Percentiles rank a stretch among this genome's conserved stretches.
Evolutionary conservation across 2,113 vertebrate species (phyloP).

Genomic region (Phaetusa simplex): DNA sequence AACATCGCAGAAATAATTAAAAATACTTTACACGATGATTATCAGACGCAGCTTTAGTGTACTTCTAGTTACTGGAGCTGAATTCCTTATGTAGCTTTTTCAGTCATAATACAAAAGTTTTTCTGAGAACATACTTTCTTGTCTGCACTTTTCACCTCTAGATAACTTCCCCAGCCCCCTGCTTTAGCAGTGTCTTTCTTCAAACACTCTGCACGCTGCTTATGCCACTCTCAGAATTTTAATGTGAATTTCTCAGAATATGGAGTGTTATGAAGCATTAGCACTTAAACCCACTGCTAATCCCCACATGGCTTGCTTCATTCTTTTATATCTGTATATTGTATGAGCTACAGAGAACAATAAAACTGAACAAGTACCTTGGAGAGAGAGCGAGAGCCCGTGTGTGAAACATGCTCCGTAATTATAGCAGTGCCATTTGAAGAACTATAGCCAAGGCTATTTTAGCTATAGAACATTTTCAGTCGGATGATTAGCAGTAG

Average conservation of each 20-base stretch:
- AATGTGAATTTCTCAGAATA: constrained; percentile 65
- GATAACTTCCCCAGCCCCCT: neutral
- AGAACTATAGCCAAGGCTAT: neutral
- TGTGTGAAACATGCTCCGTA: constrained; percentile 13
- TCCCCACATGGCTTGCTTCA: constrained; percentile 53
- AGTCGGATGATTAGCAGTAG: neutral
- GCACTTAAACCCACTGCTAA: constrained; percentile 66
- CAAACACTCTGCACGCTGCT: constrained; percentile 9
- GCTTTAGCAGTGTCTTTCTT: constrained; percentile 31
- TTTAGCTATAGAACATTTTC: neutral
- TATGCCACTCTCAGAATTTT: constrained; percentile 50
- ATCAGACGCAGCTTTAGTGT: neutral
- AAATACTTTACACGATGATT: neutral
- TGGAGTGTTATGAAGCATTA: constrained; percentile 61
- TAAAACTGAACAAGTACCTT: constrained; percentile 35
- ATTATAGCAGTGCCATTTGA: neutral
- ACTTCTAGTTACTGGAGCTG: neutral
- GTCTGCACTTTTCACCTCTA: constrained; percentile 52
- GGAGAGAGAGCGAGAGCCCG: neutral
- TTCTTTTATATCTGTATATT: constrained; percentile 52
- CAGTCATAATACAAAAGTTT: neutral
- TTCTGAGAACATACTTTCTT: constrained; percentile 3
- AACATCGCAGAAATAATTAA: neutral
- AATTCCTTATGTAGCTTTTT: neutral
- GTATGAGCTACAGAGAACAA: constrained; percentile 44